These are phyloP conservation scores for Muscicapa comitata DNA, from an alignment of 2,797 vertebrate genomes.

Conservation along the genomic window DNA sequence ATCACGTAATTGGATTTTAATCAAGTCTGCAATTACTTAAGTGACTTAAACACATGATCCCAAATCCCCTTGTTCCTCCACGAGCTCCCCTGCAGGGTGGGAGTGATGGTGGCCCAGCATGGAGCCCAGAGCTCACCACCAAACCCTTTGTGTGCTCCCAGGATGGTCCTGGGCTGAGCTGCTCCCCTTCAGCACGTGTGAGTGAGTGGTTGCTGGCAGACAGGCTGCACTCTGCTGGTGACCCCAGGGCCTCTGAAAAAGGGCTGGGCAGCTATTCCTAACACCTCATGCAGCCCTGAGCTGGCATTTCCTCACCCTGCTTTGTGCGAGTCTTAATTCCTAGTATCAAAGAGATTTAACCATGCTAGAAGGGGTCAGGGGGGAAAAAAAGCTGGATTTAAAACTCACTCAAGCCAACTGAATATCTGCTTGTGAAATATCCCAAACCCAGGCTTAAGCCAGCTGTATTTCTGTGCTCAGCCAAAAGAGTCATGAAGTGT, in stretches of 20 bases:
- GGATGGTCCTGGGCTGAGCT: not conserved
- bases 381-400: not conserved
- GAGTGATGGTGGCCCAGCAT: not conserved
- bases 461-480: not conserved
- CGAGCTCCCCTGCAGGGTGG: rapidly evolving
- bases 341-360: not conserved
- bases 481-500: not conserved
- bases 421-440: not conserved
- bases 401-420: not conserved
- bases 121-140: not conserved
- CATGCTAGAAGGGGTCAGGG: not conserved
- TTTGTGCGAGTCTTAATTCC: not conserved
- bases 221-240: not conserved
- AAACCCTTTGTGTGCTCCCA: not conserved
- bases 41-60: conserved; percentile 49
- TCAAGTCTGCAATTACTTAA: conserved; percentile 19
- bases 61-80: conserved; percentile 39
- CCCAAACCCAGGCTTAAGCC: not conserved
- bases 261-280: not conserved
- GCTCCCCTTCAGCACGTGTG: not conserved
- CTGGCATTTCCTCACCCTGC: not conserved
- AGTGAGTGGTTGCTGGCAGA: not conserved
- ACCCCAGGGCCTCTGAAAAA: not conserved
- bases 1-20: conserved; percentile 22
- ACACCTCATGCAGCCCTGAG: not conserved